phyloP scores from a whole-genome alignment of 2,113 vertebrate genomes.

The Coryphaenoides rupestris region DNA sequence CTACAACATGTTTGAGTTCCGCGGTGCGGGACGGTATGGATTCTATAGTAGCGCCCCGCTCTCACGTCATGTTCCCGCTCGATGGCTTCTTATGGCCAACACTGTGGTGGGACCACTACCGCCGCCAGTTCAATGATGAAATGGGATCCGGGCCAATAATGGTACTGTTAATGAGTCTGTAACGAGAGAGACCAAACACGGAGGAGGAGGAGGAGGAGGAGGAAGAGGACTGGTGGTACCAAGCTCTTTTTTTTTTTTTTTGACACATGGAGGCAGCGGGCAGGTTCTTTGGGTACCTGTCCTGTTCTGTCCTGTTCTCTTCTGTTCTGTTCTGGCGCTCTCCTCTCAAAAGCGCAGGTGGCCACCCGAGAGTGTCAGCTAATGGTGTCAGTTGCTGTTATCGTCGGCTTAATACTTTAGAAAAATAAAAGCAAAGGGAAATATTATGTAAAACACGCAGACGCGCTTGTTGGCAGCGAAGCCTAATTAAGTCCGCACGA shows the following conservation, averaged over 20 bases:
- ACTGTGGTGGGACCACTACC: constrained; percentile 34
- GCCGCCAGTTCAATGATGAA: constrained; percentile 51
- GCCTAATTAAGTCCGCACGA: too few species aligned
- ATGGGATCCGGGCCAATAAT: constrained; percentile 59
- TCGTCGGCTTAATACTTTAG: too few species aligned
- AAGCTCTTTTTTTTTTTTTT: constrained; percentile 30
- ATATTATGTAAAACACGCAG: too few species aligned
- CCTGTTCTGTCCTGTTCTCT: too few species aligned
- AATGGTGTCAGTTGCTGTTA: too few species aligned
- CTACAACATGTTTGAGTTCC: constrained; percentile 20
- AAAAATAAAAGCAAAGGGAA: too few species aligned
- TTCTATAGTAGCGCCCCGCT: constrained; percentile 53
- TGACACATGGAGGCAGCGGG: too few species aligned
- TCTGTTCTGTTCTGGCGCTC: constrained; percentile 42
- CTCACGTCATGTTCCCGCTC: constrained; percentile 43
- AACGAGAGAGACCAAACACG: constrained; percentile 41
- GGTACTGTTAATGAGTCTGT: constrained; percentile 63
- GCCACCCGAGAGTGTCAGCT: constrained; percentile 11
- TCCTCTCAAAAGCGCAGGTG: constrained; percentile 49
- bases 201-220: constrained; percentile 25
- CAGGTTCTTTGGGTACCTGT: too few species aligned
- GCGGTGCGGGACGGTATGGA: constrained; percentile 51
- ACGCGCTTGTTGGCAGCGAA: too few species aligned
- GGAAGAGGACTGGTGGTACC: too few species aligned
- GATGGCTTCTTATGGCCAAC: constrained; percentile 41